These are phyloP conservation scores for Oceanites oceanicus DNA, from an alignment of 2,113 vertebrate genomes.

Conservation along the genomic window DNA sequence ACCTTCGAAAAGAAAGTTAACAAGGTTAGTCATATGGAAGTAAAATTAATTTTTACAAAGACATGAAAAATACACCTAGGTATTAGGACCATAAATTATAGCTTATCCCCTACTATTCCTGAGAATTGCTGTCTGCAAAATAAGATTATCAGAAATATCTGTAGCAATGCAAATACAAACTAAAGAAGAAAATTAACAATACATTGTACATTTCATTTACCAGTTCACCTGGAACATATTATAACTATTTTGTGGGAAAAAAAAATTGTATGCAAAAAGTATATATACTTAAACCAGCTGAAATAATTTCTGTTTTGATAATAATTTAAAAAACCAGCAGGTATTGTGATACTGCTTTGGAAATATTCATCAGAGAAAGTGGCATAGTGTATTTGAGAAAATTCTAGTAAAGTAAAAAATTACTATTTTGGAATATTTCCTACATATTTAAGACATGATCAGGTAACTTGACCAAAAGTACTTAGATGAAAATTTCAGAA, in stretches of 20 bases:
- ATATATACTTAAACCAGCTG: not conserved
- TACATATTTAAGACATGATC: not conserved
- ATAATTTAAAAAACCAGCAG: not conserved
- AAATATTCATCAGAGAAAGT: not conserved
- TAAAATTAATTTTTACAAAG: not conserved
- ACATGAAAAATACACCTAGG: not conserved
- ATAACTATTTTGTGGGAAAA: not conserved
- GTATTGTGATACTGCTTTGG: not conserved
- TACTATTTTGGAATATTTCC: not conserved
- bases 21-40: not conserved
- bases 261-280: not conserved
- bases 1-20: not conserved
- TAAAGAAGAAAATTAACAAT: not conserved
- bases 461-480: not conserved
- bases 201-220: not conserved
- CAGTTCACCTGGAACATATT: not conserved
- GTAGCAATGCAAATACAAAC: not conserved
- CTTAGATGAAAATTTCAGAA: not conserved
- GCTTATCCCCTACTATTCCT: not conserved
- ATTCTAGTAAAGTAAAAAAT: not conserved
- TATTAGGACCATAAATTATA: not conserved
- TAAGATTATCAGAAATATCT: not conserved
- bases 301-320: not conserved
- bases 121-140: not conserved
- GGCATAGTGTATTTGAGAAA: not conserved